These are phyloP conservation scores for Aromia moschata DNA, from an alignment of 2,888 invertebrate genomes.

Conservation along the genomic window DNA sequence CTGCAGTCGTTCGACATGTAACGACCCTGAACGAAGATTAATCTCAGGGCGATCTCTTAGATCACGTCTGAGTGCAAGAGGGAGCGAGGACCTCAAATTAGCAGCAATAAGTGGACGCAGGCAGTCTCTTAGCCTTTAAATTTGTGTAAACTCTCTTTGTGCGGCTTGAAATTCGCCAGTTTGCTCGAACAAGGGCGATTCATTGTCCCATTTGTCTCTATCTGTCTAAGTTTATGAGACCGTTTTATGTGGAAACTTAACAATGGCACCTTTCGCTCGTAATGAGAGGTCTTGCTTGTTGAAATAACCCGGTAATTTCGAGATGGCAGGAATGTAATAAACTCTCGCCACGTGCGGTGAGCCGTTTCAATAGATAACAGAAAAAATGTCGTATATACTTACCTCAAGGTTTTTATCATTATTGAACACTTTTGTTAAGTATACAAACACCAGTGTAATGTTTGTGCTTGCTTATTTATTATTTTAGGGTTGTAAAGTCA, in stretches of 20 bases:
- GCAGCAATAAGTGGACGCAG: slow-evolving; percentile 1
- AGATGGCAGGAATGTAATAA: background rate
- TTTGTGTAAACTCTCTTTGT: slow-evolving; percentile 2
- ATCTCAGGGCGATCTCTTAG: background rate
- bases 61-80: background rate
- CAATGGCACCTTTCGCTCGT: background rate
- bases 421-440: too few relatives aligned
- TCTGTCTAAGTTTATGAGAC: slow-evolving; percentile 5
- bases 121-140: background rate
- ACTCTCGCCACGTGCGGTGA: too few relatives aligned
- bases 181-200: background rate
- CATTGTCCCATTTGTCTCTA: slow-evolving; percentile 7
- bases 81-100: background rate
- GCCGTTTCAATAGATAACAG: too few relatives aligned
- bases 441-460: too few relatives aligned
- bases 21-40: background rate
- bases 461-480: too few relatives aligned
- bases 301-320: background rate
- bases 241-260: slow-evolving; percentile 7
- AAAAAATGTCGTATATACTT: too few relatives aligned
- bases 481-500: too few relatives aligned
- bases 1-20: background rate
- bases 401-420: too few relatives aligned
- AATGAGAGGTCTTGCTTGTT: background rate
- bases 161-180: background rate